These are phyloP conservation scores for Drosophila formosana DNA, from an alignment of 2,888 invertebrate species.

Conservation along the genomic window DNA sequence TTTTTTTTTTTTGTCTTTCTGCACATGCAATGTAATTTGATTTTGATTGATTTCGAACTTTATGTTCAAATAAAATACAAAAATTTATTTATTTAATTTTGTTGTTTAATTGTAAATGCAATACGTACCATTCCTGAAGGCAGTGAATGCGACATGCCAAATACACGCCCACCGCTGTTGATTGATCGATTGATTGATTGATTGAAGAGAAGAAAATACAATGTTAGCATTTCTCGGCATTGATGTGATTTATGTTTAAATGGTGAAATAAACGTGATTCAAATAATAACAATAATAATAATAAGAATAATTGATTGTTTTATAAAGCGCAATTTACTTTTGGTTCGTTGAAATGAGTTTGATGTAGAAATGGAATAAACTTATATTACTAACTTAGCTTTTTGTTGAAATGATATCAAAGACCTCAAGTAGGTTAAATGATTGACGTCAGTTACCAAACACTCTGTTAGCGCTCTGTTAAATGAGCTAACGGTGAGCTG, in stretches of 20 bases:
- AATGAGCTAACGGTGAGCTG: slow-evolving; percentile 5
- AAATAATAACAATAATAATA: slow-evolving; percentile 18
- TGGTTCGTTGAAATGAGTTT: slow-evolving; percentile 50
- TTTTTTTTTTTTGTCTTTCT: slow-evolving; percentile 34
- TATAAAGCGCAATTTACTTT: slow-evolving; percentile 65
- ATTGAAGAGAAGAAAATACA: slow-evolving; percentile 42
- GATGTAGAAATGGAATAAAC: slow-evolving; percentile 48
- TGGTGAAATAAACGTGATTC: slow-evolving; percentile 1
- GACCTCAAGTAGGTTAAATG: slow-evolving; percentile 8
- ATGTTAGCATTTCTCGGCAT: slow-evolving; percentile 53
- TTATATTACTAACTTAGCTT: slow-evolving; percentile 56
- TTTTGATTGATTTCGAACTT: slow-evolving; percentile 56
- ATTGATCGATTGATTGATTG: slow-evolving; percentile 25
- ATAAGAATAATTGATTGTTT: slow-evolving; percentile 31
- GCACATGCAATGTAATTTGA: slow-evolving; percentile 69
- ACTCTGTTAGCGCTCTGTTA: slow-evolving; percentile 14
- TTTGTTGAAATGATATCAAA: slow-evolving; percentile 21
- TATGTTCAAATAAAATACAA: slow-evolving; percentile 46
- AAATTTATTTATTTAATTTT: slow-evolving; percentile 49
- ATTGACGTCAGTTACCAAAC: background rate
- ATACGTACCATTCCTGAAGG: slow-evolving; percentile 86
- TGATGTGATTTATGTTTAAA: slow-evolving; percentile 32
- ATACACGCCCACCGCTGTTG: slow-evolving; percentile 84
- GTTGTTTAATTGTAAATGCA: background rate
- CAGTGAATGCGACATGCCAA: slow-evolving; percentile 86